Percentiles rank a stretch among this genome's conserved stretches.
Conservation (phyloP, 2,797 vertebrate species). For the Trichosurus vulpecula region DNA sequence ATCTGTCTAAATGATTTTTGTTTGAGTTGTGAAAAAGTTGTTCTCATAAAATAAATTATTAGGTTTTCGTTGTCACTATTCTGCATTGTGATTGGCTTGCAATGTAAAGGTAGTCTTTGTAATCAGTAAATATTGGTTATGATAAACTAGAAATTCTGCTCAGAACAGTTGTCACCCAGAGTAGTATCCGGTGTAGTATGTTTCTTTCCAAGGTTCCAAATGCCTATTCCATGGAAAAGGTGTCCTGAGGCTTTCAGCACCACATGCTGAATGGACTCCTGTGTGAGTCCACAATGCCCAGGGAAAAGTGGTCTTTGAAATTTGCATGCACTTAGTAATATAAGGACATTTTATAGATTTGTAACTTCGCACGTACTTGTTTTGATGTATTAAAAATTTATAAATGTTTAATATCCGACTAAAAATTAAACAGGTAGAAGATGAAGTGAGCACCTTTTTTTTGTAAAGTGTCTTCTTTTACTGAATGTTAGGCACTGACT, state of each 20-base stretch:
- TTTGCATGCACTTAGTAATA: conserved; percentile 62
- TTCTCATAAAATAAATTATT: conserved; percentile 28
- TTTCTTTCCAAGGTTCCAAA: conserved; percentile 58
- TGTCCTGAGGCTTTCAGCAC: conserved; percentile 47
- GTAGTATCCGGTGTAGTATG: conserved; percentile 32
- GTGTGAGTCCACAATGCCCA: conserved; percentile 48
- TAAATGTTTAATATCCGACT: conserved; percentile 74
- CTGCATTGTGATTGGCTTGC: conserved; percentile 59
- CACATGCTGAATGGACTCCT: conserved; percentile 63
- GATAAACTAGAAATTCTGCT: conserved; percentile 52
- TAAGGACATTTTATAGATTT: conserved; percentile 77
- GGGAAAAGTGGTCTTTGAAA: conserved; percentile 41
- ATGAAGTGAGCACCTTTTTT: neutral
- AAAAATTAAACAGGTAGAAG: conserved; percentile 71
- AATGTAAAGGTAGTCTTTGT: conserved; percentile 51
- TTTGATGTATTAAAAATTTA: conserved; percentile 72
- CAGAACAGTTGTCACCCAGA: conserved; percentile 28
- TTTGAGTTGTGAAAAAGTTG: conserved; percentile 32
- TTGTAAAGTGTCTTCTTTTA: neutral
- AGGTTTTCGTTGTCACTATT: conserved; percentile 23
- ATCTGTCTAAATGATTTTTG: conserved; percentile 21
- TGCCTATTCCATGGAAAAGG: conserved; percentile 32
- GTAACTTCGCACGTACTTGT: conserved; percentile 77
- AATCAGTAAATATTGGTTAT: conserved; percentile 46
- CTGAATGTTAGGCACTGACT: neutral